Conservation (phyloP, 1,140 invertebrate genomes). For the Drosophila sechellia region DNA sequence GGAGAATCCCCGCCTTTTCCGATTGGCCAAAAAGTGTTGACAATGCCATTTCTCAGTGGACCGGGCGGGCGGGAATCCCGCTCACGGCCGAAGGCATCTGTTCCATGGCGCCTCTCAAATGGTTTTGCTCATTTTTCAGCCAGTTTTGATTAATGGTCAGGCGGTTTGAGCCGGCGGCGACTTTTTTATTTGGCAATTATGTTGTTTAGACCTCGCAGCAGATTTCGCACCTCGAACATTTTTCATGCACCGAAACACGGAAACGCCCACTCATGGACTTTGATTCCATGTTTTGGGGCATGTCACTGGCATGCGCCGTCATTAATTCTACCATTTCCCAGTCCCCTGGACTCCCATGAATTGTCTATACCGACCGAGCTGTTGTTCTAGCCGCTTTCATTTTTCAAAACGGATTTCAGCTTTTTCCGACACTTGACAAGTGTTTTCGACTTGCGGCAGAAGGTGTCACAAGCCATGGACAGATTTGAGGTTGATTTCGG, state of each 20-base stretch:
- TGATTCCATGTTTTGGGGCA: slow-evolving; percentile 81
- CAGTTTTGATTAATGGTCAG: slow-evolving; percentile 78
- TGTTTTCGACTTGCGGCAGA: slow-evolving; percentile 68
- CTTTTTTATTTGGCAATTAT: slow-evolving; percentile 83
- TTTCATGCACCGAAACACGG: slow-evolving; percentile 55
- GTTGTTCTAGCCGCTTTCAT: slow-evolving; percentile 48
- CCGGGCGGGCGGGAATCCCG: background rate
- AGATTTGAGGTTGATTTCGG: slow-evolving; percentile 25
- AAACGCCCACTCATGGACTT: slow-evolving; percentile 45
- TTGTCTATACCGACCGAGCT: slow-evolving; percentile 29
- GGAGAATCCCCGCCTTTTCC: slow-evolving; percentile 34
- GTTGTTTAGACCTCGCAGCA: slow-evolving; percentile 74
- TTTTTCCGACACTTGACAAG: slow-evolving; percentile 79
- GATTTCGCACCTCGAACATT: slow-evolving; percentile 80
- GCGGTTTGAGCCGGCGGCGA: slow-evolving; percentile 62
- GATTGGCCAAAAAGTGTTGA: slow-evolving; percentile 79
- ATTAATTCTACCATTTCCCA: slow-evolving; percentile 68
- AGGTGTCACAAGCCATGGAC: slow-evolving; percentile 63
- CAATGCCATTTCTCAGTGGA: slow-evolving; percentile 59
- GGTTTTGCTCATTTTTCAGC: slow-evolving; percentile 46
- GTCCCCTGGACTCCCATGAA: background rate
- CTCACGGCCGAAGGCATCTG: slow-evolving; percentile 38
- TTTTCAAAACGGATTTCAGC: slow-evolving; percentile 67
- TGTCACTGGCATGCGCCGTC: slow-evolving; percentile 81
- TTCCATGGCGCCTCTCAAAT: slow-evolving; percentile 10